A percentile compares a stretch with the other conserved stretches of the same genome.
These are phyloP conservation scores for Dendrolimus punctatus DNA, from an alignment of 1,140 invertebrate genomes.

Conservation along the genomic window DNA sequence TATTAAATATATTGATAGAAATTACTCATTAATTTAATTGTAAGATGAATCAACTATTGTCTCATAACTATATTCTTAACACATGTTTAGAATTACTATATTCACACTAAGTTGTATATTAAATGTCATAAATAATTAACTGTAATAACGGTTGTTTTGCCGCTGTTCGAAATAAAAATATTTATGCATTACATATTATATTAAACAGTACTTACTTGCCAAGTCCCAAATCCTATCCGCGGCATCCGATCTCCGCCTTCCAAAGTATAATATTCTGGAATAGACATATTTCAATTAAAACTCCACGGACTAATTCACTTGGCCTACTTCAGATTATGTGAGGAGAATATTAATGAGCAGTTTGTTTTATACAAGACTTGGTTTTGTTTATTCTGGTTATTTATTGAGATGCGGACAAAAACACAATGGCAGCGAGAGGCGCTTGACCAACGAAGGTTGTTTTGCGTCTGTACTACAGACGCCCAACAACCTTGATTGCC, in stretches of 20 bases:
- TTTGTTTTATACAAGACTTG: conserved; percentile 2
- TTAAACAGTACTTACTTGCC: conserved; percentile 69
- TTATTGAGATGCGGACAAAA: conserved; percentile 7
- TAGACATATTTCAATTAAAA: conserved; percentile 24
- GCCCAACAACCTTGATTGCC: conserved; percentile 11
- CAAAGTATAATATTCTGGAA: conserved; percentile 42
- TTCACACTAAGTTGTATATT: too few relatives aligned
- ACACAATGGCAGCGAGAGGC: conserved; percentile 17
- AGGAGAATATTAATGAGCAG: background rate
- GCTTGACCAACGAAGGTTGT: conserved; percentile 1
- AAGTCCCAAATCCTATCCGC: conserved; percentile 77
- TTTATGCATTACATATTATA: too few relatives aligned
- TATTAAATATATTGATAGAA: too few relatives aligned
- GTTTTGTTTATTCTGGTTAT: conserved; percentile 6
- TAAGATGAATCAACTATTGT: too few relatives aligned
- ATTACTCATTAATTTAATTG: too few relatives aligned
- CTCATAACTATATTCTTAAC: too few relatives aligned
- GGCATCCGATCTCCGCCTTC: conserved; percentile 72
- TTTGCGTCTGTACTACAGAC: background rate
- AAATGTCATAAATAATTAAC: too few relatives aligned
- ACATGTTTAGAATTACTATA: too few relatives aligned
- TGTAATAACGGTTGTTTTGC: too few relatives aligned
- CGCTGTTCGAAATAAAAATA: too few relatives aligned
- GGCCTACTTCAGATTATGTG: too few relatives aligned
- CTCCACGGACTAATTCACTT: background rate